Evolutionary conservation across 2,797 vertebrate species (phyloP), one percentile per base, ranked within the genome.

Genomic region (Picus viridis): DNA sequence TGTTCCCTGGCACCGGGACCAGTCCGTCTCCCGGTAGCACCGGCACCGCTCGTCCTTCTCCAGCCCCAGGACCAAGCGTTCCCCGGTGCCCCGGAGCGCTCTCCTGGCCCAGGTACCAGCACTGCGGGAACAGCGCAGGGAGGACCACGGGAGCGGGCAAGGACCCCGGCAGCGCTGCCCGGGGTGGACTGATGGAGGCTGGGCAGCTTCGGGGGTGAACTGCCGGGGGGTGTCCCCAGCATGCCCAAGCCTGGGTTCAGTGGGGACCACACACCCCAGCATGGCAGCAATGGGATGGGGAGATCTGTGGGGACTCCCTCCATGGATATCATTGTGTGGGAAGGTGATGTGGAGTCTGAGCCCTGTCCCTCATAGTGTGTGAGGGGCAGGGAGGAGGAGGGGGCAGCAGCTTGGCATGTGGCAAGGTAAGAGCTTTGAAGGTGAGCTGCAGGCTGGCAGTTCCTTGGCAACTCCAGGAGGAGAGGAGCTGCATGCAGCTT

Each of bases 391-490:
- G 24, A 56, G 77, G 59, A 71, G 3, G 45, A 17, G 34, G 76
- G 7, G 67, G 80, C 58, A 56, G 22, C 22, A 54, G 49, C 51
- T 70, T 12, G 3, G 70, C 9, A 0, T 68, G 73, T 62, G 74
- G 39, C 78, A 36, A 75, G 91, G 91, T 67, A 30, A 59, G 57
- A 27, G 78, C 84, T 89, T 34, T 89, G 94, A 95, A 94, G 95
- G 95, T 93, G 94, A 96, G 77, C 65, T 5, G 47, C 80, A 61
- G 77, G 72, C 58, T 36, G 77, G 53, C 11, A 1, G 45, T 62
- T 73, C 43, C 57, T 78, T 73, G 71, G 59, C 83, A 36, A 65
- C 65, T 76, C 82, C 15, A 22, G 64, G 53, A 53, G 57, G 13
- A 15, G 61, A 51, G 1, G 65, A 83, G 65, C 88, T 58, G 84